Percentiles rank a stretch among this genome's conserved stretches.
These are phyloP conservation scores for Spea bombifrons DNA, from an alignment of 2,113 vertebrate species.

Conservation along the genomic window DNA sequence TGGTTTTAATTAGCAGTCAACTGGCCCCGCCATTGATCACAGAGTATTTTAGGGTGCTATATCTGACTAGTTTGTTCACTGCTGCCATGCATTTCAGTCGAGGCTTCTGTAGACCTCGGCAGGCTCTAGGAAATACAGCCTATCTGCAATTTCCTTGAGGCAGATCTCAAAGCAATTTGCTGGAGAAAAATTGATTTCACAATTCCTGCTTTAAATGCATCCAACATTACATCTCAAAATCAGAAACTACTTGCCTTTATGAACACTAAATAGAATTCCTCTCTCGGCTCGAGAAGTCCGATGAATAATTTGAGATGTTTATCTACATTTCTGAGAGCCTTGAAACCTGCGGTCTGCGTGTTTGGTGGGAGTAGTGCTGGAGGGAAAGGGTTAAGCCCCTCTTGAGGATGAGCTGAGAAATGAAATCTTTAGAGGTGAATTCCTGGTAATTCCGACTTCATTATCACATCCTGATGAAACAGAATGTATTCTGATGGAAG, in stretches of 20 bases:
- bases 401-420: background rate
- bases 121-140: slow-evolving; percentile 9
- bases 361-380: background rate
- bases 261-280: background rate
- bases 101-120: slow-evolving; percentile 4
- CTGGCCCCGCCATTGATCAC: slow-evolving; percentile 8
- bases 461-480: too few relatives aligned
- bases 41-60: slow-evolving; percentile 17
- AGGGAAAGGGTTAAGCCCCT: background rate
- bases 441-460: too few relatives aligned
- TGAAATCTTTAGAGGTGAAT: too few relatives aligned
- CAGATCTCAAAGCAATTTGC: slow-evolving; percentile 46
- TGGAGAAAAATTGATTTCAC: slow-evolving; percentile 34
- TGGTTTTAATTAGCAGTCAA: slow-evolving; percentile 32
- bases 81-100: slow-evolving; percentile 31
- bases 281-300: background rate
- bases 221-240: slow-evolving; percentile 3
- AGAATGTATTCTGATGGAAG: background rate
- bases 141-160: slow-evolving; percentile 34
- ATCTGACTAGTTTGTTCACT: slow-evolving; percentile 5
- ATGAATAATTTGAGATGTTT: background rate
- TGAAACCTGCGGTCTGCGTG: too few relatives aligned
- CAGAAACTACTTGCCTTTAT: background rate
- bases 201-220: slow-evolving; percentile 31
- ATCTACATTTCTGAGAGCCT: too few relatives aligned